phyloP scores from a whole-genome alignment of 2,113 vertebrate species.

The Elachura formosa region DNA sequence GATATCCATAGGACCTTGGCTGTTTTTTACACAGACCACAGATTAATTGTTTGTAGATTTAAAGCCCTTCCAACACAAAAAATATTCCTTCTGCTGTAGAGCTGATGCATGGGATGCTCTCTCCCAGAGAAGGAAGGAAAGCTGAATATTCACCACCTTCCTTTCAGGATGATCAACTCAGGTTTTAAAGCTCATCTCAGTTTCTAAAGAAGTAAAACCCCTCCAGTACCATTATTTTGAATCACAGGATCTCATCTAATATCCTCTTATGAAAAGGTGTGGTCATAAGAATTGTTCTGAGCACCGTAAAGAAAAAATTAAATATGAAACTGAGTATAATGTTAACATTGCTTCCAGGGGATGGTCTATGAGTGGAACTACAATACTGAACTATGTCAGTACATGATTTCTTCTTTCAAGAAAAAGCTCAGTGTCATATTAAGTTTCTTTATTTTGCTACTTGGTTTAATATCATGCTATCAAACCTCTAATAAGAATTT shows the following conservation, averaged over 20 bases:
- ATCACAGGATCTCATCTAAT: background rate
- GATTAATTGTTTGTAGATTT: background rate
- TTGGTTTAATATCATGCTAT: background rate
- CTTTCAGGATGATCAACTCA: background rate
- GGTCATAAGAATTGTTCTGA: background rate
- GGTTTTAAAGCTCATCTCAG: background rate
- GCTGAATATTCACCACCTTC: background rate
- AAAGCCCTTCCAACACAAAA: background rate
- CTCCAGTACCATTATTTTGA: background rate
- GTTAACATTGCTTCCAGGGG: background rate
- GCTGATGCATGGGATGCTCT: background rate
- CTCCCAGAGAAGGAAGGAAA: background rate
- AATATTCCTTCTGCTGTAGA: background rate
- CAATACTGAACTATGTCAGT: background rate
- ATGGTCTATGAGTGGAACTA: background rate
- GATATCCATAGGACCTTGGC: rapidly evolving
- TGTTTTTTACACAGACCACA: background rate
- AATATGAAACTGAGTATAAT: background rate
- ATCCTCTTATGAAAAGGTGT: background rate
- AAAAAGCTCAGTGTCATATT: background rate
- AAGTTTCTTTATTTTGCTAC: background rate
- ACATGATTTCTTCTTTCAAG: background rate
- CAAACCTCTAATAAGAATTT: background rate
- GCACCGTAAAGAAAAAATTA: background rate
- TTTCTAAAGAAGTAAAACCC: background rate